Evolutionary conservation across 2,888 invertebrate species (phyloP).

Genomic region (Lomographa bimaculata): DNA sequence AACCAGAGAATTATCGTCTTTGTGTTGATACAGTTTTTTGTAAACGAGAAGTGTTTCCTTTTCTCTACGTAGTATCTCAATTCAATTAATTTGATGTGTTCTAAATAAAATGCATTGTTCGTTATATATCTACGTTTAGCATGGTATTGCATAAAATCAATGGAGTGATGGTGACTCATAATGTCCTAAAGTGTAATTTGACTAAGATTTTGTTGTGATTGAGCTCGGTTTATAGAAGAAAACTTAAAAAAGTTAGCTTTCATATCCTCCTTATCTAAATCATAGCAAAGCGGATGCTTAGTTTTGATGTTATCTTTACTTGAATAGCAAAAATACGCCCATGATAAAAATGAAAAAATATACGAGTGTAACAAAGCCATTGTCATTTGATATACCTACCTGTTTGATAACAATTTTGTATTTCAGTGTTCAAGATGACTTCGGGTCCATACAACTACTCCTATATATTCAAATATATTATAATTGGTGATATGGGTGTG

Average conservation of each 20-base stretch:
- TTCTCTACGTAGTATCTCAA: no score
- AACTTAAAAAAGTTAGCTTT: no score
- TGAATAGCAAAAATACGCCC: background rate
- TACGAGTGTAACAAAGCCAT: conserved; percentile 15
- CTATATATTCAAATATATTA: conserved; percentile 99
- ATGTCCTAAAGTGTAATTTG: conserved; percentile 1
- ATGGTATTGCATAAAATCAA: conserved; percentile 7
- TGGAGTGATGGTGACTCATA: conserved; percentile 19
- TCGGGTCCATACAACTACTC: conserved; percentile 99
- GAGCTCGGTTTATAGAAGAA: no score
- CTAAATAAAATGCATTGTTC: no score
- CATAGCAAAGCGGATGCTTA: no score
- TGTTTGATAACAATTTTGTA: conserved; percentile 1
- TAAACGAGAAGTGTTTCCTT: no score
- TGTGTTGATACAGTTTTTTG: conserved; percentile 5
- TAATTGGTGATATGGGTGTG: conserved; percentile 99
- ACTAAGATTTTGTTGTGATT: conserved; percentile 5
- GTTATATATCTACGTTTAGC: no score
- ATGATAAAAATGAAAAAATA: no score
- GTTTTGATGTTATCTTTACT: no score
- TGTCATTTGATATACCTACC: conserved; percentile 4
- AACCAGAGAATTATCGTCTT: no score
- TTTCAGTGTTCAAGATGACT: conserved; percentile 86
- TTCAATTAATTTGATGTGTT: no score
- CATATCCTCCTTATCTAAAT: no score